Percentiles rank a stretch among this genome's conserved stretches.
These are phyloP conservation scores for Gonocerus acuteangulatus DNA, from an alignment of 2,888 invertebrate genomes.

Conservation along the genomic window DNA sequence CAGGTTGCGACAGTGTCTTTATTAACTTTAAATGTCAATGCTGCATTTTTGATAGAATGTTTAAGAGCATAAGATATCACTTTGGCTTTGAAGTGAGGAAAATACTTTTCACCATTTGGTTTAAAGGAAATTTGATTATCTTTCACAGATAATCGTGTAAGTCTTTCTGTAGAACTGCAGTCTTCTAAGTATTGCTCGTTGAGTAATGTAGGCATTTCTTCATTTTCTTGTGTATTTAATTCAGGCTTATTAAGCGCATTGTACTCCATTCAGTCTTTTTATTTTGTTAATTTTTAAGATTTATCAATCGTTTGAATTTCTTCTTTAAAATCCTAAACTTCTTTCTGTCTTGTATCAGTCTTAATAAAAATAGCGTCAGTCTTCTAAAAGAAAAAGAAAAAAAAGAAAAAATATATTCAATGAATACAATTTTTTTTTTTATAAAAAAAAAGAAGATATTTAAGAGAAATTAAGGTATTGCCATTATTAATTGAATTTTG, in stretches of 20 bases:
- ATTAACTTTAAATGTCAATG: slow-evolving; percentile 34
- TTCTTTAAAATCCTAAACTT: neutral
- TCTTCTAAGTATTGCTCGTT: neutral
- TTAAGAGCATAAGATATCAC: slow-evolving; percentile 34
- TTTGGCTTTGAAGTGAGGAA: slow-evolving; percentile 37
- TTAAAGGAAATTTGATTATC: slow-evolving; percentile 14
- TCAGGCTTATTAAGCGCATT: slow-evolving; percentile 10
- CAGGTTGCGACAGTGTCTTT: slow-evolving; percentile 35
- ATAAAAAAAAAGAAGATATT: too few relatives aligned
- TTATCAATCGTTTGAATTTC: too few relatives aligned
- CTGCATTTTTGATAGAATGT: slow-evolving; percentile 34
- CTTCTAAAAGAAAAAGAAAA: slow-evolving; percentile 15
- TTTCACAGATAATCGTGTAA: neutral
- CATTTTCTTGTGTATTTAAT: slow-evolving; percentile 9
- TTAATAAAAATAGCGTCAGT: slow-evolving; percentile 25
- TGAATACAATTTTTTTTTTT: too few relatives aligned
- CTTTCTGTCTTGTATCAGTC: neutral
- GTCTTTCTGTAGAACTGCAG: neutral
- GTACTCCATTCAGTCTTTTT: slow-evolving; percentile 8
- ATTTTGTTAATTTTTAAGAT: neutral
- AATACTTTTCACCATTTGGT: slow-evolving; percentile 34
- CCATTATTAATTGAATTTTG: too few relatives aligned
- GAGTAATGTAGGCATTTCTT: neutral
- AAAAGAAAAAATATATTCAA: too few relatives aligned
- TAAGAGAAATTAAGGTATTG: too few relatives aligned